Evolutionary conservation across 2,888 invertebrate species (phyloP).

Genomic region (Sicus ferrugineus): DNA sequence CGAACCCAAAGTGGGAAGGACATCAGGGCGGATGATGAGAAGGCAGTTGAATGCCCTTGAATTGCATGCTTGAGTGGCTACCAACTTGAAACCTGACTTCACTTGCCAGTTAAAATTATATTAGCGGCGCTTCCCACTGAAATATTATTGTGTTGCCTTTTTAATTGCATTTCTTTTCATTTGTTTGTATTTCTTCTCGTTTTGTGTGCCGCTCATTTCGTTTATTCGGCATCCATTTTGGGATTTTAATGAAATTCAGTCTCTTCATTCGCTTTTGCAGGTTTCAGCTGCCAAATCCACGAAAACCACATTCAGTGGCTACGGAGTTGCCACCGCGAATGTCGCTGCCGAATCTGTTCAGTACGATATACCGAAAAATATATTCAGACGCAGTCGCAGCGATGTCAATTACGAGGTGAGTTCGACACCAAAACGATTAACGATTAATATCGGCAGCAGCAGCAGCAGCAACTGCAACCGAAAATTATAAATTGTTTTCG

Average conservation of each 20-base stretch:
- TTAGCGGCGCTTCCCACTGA: too few species aligned
- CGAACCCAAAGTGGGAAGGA: too few species aligned
- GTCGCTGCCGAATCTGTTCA: slow-evolving; percentile 52
- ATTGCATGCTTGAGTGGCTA: background rate
- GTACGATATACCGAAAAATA: slow-evolving; percentile 60
- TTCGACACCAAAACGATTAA: slow-evolving; percentile 16
- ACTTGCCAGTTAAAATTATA: too few species aligned
- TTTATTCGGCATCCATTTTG: too few species aligned
- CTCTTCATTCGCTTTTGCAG: slow-evolving; percentile 40
- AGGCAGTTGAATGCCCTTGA: background rate
- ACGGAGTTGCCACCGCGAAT: slow-evolving; percentile 45
- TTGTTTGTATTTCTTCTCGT: too few species aligned
- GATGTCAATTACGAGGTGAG: slow-evolving; percentile 62
- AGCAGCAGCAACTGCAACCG: background rate
- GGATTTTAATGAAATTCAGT: too few species aligned
- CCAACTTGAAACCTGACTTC: too few species aligned
- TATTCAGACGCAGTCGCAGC: slow-evolving; percentile 54
- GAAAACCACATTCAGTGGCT: slow-evolving; percentile 45
- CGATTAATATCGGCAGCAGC: slow-evolving; percentile 1
- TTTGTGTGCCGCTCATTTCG: too few species aligned
- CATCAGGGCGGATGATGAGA: background rate
- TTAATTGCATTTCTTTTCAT: too few species aligned
- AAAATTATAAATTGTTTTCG: background rate
- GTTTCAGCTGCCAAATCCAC: slow-evolving; percentile 50
- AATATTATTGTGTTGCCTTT: too few species aligned